Evolutionary conservation across 2,888 invertebrate genomes (phyloP).

Genomic region (Drosophila atroscutellata): DNA sequence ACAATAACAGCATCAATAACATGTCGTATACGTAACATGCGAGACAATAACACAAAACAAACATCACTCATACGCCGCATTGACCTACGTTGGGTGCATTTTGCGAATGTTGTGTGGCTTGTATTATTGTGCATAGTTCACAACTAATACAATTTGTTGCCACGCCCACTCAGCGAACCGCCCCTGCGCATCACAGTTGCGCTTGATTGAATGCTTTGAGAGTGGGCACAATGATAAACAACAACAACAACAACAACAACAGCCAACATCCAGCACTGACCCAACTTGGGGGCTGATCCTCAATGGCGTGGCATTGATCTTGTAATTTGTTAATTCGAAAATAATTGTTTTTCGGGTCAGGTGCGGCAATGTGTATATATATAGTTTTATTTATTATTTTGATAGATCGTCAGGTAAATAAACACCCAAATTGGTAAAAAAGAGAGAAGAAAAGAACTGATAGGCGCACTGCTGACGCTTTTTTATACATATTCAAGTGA

Average conservation of each 20-base stretch:
- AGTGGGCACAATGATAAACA: conserved; percentile 5
- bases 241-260: not conserved
- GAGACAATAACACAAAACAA: conserved; percentile 6
- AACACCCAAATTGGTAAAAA: conserved; percentile 50
- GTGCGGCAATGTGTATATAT: conserved; percentile 32
- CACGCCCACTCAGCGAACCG: conserved; percentile 37
- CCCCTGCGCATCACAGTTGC: conserved; percentile 44
- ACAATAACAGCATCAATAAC: conserved; percentile 7
- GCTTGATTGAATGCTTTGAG: conserved; percentile 70
- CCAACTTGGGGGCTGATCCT: conserved; percentile 30
- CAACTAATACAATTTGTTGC: conserved; percentile 46
- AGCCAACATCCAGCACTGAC: conserved; percentile 32
- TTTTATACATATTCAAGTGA: conserved; percentile 1
- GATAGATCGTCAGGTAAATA: conserved; percentile 43
- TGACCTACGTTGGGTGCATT: conserved; percentile 13
- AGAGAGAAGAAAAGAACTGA: conserved; percentile 31
- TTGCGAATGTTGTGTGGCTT: conserved; percentile 8
- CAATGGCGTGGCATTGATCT: conserved; percentile 75
- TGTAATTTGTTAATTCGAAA: conserved; percentile 79
- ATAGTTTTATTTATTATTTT: conserved; percentile 65
- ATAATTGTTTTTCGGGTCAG: conserved; percentile 56
- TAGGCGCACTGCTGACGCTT: conserved; percentile 18
- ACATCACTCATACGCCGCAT: conserved; percentile 62
- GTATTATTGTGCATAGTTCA: conserved; percentile 23
- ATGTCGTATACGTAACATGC: conserved; percentile 66